Percentiles rank a stretch among this genome's conserved stretches.
These are phyloP conservation scores for Stigmatopora argus DNA, from an alignment of 2,113 vertebrate genomes.

Conservation along the genomic window DNA sequence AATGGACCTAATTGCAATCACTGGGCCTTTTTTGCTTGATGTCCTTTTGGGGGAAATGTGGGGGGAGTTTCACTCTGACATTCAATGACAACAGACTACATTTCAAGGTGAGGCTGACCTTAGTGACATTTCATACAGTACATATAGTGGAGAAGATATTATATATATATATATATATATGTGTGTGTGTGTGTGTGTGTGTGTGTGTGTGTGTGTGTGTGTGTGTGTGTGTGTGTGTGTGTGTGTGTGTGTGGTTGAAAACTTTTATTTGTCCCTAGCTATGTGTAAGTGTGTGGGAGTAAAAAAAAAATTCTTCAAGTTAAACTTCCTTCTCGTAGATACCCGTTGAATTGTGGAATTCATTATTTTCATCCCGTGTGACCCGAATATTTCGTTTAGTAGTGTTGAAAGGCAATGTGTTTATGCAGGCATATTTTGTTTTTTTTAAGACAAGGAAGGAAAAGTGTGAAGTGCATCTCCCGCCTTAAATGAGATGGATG, in stretches of 20 bases:
- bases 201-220: no score
- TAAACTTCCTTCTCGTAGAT: no score
- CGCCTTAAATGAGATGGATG: conserved; percentile 39
- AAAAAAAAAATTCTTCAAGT: no score
- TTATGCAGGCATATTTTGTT: conserved; percentile 20
- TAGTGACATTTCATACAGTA: conserved; percentile 9
- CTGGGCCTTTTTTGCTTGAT: conserved; percentile 54
- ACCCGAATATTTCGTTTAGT: no score
- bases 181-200: no score
- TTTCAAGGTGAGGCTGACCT: conserved; percentile 45
- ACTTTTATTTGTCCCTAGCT: no score
- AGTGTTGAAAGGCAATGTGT: not conserved
- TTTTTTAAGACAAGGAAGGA: conserved; percentile 26
- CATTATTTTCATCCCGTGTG: no score
- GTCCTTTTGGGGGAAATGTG: conserved; percentile 31
- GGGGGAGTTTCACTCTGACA: conserved; percentile 42
- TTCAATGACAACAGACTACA: conserved; percentile 45
- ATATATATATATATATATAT: no score
- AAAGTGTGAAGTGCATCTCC: conserved; percentile 40
- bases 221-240: no score
- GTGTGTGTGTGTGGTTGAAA: no score
- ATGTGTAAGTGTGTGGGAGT: no score
- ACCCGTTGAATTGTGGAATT: no score
- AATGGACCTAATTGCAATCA: conserved; percentile 70
- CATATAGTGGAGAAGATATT: not conserved